phyloP scores from a whole-genome alignment of 2,888 invertebrate genomes.

The Papilio elwesi region DNA sequence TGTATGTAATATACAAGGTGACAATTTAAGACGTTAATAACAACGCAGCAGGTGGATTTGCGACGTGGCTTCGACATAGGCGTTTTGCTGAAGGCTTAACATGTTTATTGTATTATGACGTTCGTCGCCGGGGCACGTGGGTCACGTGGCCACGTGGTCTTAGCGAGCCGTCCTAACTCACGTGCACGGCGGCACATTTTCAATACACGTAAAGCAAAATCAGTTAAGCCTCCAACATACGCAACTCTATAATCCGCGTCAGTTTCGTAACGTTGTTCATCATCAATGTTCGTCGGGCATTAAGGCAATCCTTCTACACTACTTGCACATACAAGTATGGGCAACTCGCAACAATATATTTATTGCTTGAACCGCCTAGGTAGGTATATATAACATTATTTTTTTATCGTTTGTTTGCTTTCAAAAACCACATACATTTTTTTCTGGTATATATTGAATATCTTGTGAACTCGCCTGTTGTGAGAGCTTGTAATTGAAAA shows the following conservation, averaged over 20 bases:
- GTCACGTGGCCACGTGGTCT: slow-evolving; percentile 62
- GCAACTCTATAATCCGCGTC: slow-evolving; percentile 5
- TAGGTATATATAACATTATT: no score
- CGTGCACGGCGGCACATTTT: slow-evolving; percentile 42
- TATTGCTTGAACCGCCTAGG: no score
- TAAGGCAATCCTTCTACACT: slow-evolving; percentile 7
- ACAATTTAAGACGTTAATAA: slow-evolving; percentile 9
- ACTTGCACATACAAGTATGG: not conserved
- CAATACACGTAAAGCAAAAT: slow-evolving; percentile 50
- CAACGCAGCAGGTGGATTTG: slow-evolving; percentile 10
- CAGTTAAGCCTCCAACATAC: slow-evolving; percentile 9
- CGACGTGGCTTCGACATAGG: slow-evolving; percentile 26
- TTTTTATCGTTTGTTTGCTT: no score
- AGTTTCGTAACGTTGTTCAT: slow-evolving; percentile 21
- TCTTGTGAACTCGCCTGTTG: no score
- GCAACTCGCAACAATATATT: not conserved
- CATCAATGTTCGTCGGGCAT: slow-evolving; percentile 17
- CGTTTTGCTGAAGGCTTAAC: slow-evolving; percentile 18
- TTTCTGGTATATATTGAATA: no score
- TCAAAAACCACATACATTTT: no score
- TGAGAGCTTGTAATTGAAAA: no score
- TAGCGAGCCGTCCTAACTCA: slow-evolving; percentile 44
- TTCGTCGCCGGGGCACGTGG: slow-evolving; percentile 56
- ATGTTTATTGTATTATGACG: slow-evolving; percentile 24
- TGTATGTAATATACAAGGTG: not conserved